Evolutionary conservation across 2,888 invertebrate genomes (phyloP).

Genomic region (Platynereis dumerilii): DNA sequence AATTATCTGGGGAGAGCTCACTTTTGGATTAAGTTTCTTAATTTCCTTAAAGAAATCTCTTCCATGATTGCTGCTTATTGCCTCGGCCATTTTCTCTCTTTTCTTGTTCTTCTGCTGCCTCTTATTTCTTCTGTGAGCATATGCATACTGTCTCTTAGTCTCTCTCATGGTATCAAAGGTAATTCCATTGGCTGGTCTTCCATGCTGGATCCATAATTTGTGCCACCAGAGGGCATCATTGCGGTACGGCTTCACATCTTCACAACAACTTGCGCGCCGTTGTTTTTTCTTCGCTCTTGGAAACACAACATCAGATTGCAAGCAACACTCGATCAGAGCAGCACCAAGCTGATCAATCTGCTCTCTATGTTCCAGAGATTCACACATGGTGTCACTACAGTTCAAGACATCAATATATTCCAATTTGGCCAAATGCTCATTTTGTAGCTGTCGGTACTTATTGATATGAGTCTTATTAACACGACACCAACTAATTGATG

Average conservation of each 20-base stretch:
- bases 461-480: neutral
- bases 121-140: too few relatives aligned
- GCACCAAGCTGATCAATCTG: neutral
- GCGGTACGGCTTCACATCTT: neutral
- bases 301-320: neutral
- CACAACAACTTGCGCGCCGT: neutral
- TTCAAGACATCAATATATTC: neutral
- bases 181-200: neutral
- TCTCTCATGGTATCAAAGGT: neutral
- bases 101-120: too few relatives aligned
- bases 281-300: neutral
- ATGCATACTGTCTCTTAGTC: too few relatives aligned
- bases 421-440: neutral
- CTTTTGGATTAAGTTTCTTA: too few relatives aligned
- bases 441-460: neutral
- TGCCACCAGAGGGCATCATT: constrained; percentile 6
- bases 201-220: neutral
- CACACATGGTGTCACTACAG: neutral
- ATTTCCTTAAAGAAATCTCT: too few relatives aligned
- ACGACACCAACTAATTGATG: too few relatives aligned
- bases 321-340: neutral
- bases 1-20: too few relatives aligned
- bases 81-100: too few relatives aligned
- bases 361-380: neutral
- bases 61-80: too few relatives aligned